phyloP scores from a whole-genome alignment of 2,888 invertebrate genomes.

The Ornithoptera priamus region DNA sequence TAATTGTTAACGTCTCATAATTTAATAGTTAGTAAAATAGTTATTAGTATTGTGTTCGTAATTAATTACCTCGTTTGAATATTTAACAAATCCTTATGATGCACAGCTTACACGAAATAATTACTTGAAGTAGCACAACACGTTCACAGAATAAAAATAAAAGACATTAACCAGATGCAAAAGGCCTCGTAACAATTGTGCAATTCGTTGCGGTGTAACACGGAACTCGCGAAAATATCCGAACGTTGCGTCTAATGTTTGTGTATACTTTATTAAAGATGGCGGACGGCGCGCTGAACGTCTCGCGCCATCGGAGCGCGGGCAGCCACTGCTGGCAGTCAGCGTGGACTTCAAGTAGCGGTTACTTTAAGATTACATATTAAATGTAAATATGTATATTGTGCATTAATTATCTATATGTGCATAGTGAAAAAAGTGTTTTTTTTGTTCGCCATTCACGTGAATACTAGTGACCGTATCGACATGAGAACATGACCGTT shows the following conservation, averaged over 20 bases:
- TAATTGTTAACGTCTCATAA: no score
- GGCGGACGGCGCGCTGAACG: slow-evolving; percentile 45
- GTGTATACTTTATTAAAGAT: slow-evolving; percentile 37
- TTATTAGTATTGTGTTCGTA: background rate
- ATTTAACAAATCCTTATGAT: slow-evolving; percentile 12
- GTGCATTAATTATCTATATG: no score
- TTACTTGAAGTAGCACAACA: slow-evolving; percentile 22
- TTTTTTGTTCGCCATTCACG: no score
- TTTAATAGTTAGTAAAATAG: no score
- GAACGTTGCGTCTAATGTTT: slow-evolving; percentile 32
- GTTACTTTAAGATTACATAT: slow-evolving; percentile 30
- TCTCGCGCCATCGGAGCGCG: slow-evolving; percentile 56
- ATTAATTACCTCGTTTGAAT: slow-evolving; percentile 10
- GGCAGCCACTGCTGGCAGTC: slow-evolving; percentile 51
- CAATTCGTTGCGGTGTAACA: slow-evolving; percentile 30
- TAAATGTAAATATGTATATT: slow-evolving; percentile 28
- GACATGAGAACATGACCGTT: no score
- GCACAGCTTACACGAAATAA: slow-evolving; percentile 12
- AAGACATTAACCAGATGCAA: slow-evolving; percentile 28
- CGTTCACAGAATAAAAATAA: slow-evolving; percentile 22
- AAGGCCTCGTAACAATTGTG: slow-evolving; percentile 32
- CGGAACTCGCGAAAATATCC: slow-evolving; percentile 33
- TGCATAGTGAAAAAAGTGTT: no score
- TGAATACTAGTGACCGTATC: no score
- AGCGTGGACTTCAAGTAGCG: slow-evolving; percentile 31